Evolutionary conservation across 1,140 invertebrate species (phyloP).

Genomic region (Tetraneura akinire): DNA sequence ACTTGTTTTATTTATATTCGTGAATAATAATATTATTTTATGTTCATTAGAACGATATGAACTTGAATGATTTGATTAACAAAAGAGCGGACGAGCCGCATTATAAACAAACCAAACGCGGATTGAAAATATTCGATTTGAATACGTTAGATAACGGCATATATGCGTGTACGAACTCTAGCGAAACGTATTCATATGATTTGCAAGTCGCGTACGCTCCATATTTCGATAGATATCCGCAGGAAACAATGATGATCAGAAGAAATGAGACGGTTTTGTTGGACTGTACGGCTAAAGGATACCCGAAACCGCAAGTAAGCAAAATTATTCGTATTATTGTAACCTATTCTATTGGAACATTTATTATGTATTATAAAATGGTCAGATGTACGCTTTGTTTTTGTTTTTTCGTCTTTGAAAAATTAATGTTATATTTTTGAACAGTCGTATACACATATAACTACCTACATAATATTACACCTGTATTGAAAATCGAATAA

Average conservation of each 20-base stretch:
- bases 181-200: neutral
- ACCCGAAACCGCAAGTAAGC: slow-evolving; percentile 9
- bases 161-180: neutral
- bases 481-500: no score
- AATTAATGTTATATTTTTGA: no score
- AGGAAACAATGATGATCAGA: neutral
- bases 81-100: slow-evolving; percentile 10
- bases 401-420: no score
- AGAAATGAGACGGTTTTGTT: neutral
- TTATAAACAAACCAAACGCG: neutral
- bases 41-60: neutral
- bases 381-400: no score
- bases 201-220: neutral
- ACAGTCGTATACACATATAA: no score
- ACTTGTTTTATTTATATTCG: neutral
- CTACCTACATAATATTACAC: no score
- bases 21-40: no score
- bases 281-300: slow-evolving; percentile 5
- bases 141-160: neutral
- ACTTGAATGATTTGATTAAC: neutral
- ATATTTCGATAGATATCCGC: neutral
- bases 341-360: no score
- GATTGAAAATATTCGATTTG: slow-evolving; percentile 1
- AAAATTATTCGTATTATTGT: no score
- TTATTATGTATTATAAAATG: no score